A percentile compares a stretch with the other conserved stretches of the same genome.
phyloP scores from a whole-genome alignment of 2,113 vertebrate genomes.

The Bubo scandiacus region DNA sequence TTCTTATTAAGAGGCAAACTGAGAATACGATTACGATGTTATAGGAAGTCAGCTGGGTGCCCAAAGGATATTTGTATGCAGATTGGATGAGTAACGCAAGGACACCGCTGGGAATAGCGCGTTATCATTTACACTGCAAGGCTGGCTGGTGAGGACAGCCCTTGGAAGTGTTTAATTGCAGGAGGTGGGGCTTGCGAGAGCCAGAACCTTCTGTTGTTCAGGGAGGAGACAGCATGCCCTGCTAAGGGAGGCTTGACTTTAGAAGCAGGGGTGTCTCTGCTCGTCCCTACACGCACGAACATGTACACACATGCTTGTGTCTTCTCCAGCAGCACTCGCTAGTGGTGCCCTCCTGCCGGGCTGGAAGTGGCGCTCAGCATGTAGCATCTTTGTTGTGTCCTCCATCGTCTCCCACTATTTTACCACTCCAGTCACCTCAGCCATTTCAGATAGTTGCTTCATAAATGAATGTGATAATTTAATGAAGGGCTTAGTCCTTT shows the following conservation, averaged over 20 bases:
- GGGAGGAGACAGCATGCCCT: not conserved
- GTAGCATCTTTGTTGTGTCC: not conserved
- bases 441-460: not conserved
- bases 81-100: not conserved
- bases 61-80: constrained; percentile 19
- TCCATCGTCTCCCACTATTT: not conserved
- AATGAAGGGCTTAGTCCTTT: not conserved
- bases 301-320: fast-evolving
- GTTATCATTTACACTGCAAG: not conserved
- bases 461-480: not conserved
- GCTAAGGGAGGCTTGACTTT: not conserved
- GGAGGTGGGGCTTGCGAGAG: not conserved
- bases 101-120: not conserved
- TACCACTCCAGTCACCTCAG: not conserved
- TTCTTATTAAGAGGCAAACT: constrained; percentile 38
- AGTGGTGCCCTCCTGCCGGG: not conserved
- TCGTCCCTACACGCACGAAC: not conserved
- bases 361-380: not conserved
- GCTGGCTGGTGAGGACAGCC: not conserved
- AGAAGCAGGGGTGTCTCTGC: not conserved
- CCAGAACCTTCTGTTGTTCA: not conserved
- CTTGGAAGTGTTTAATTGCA: not conserved
- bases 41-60: constrained; percentile 19
- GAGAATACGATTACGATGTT: not conserved
- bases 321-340: not conserved